Conservation (phyloP, 2,888 invertebrate species). For the Macrosiphum euphorbiae region DNA sequence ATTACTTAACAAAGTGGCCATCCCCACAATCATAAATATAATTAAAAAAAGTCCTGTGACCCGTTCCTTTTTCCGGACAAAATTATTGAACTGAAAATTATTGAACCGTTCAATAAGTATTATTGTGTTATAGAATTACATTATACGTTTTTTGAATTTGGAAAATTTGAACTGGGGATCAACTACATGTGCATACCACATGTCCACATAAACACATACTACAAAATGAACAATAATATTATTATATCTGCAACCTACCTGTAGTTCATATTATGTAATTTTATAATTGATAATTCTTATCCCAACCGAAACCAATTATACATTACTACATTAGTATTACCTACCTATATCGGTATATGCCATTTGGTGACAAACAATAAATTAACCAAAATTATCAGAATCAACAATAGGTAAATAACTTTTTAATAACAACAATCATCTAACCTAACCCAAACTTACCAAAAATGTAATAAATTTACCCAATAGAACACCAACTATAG, state of each 20-base stretch:
- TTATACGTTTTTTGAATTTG: background rate
- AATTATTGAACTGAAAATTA: background rate
- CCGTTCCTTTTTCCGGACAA: background rate
- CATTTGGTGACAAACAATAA: background rate
- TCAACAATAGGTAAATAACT: background rate
- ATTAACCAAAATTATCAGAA: background rate
- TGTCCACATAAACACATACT: too few relatives aligned
- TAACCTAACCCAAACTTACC: background rate
- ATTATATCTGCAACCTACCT: background rate
- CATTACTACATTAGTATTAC: background rate
- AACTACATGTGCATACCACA: background rate
- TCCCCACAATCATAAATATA: too few relatives aligned
- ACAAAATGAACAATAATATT: background rate
- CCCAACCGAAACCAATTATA: background rate
- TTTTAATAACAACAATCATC: background rate
- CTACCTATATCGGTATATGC: too few relatives aligned
- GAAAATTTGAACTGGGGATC: background rate
- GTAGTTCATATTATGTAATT: background rate
- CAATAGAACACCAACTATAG: background rate
- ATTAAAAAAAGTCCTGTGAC: too few relatives aligned
- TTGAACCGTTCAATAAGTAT: background rate
- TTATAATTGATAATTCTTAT: background rate
- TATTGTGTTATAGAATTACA: background rate
- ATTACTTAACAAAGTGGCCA: too few relatives aligned
- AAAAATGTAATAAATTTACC: background rate